Evolutionary conservation across 2,113 vertebrate genomes (phyloP), one percentile per base, ranked within the genome.

Genomic region (Grus americana): DNA sequence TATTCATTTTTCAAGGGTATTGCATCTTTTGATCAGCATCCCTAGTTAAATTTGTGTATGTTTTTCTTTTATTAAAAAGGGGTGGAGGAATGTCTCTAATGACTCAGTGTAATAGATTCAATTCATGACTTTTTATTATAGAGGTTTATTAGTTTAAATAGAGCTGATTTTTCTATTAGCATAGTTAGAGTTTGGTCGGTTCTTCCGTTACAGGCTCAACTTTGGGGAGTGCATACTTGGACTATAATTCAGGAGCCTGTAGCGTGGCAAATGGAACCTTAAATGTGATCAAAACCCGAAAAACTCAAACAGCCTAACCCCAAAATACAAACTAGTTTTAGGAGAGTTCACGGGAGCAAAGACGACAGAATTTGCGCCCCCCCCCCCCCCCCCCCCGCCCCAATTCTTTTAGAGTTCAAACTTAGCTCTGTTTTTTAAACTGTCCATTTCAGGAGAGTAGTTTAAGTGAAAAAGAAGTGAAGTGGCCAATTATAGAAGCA

Each of bases 1-100:
- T 91, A 95, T 97, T 98, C 94, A 96, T 98, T 98, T 96, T 97
- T 93, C 96, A 96, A 93, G 90, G 79, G 85, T 95, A 96, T 96
- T 96, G 84, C 76, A 96, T 96, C 96, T 97, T 98, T 86, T 97
- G 97, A 98, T 97, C 97, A 90, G 96, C 97, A 96, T 71, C 93
- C 92, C 96, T 86, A 55, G 91, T 96, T 97, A 98, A 97, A 98
- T 98, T 90, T 97, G 96, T 96, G 40, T 62, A 22, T 87, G 40
- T 58, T 93, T 92, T 94, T 66, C 86, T 92, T 96, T 71, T 93
- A 96, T 95, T 96, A 86, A 87, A 89, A 94, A 83, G 73, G 67
- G 74, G 23, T 30, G 79, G 93, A 71, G 44, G 63, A 94, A 92
- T 95, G 73, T 81, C 88, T 89, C 83, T 93, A 95, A 84, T 70